Conservation (phyloP, 2,797 vertebrate genomes). For the Glyptemys insculpta region DNA sequence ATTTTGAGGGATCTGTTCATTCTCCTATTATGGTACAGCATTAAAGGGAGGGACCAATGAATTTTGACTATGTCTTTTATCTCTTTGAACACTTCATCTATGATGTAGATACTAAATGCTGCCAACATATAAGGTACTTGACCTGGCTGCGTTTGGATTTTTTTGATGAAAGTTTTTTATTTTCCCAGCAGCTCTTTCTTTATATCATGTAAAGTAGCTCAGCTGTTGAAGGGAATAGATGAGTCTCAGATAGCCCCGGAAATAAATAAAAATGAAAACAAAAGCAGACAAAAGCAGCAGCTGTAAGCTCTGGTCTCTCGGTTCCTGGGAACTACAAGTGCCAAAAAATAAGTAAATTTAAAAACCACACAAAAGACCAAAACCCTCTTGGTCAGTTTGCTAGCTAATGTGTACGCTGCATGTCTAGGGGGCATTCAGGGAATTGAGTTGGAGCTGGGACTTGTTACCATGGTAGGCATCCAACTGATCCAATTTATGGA, state of each 20-base stretch:
- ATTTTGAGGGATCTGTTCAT: not conserved
- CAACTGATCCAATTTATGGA: accelerated
- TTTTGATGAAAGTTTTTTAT: not conserved
- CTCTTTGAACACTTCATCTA: not conserved
- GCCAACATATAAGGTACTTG: not conserved
- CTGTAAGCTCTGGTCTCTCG: constrained; percentile 7
- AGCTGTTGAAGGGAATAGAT: constrained; percentile 53
- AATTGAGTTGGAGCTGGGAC: not conserved
- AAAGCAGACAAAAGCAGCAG: constrained; percentile 40
- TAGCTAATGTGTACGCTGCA: not conserved
- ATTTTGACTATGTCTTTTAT: not conserved
- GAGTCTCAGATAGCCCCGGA: constrained; percentile 20
- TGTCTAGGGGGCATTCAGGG: not conserved
- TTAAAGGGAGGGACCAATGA: not conserved
- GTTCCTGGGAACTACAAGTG: constrained; percentile 7
- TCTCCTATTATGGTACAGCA: not conserved
- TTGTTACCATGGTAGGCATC: not conserved
- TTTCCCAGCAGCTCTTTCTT: constrained; percentile 16
- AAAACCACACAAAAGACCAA: not conserved
- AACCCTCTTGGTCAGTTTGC: constrained; percentile 26
- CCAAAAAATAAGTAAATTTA: not conserved
- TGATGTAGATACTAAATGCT: not conserved
- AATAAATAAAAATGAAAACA: constrained; percentile 51
- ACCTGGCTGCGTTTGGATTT: not conserved
- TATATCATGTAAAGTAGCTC: constrained; percentile 49